Conservation (phyloP, 2,888 invertebrate genomes). For the Lasioglossum vierecki region DNA sequence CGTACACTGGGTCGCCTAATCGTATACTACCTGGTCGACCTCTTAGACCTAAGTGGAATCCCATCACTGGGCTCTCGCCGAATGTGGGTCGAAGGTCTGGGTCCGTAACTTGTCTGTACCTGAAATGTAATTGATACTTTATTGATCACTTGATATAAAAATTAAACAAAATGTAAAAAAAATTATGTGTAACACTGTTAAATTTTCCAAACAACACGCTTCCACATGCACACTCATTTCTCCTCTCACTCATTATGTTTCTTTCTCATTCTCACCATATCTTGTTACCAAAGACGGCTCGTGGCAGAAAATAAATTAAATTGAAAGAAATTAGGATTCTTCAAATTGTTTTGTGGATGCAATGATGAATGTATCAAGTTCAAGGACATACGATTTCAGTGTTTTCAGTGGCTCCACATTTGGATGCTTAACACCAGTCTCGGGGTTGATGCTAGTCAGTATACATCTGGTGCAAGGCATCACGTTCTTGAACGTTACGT, state of each 20-base stretch:
- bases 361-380: background rate
- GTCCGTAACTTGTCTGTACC: conserved; percentile 84
- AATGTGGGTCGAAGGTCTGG: conserved; percentile 74
- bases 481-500: conserved; percentile 87
- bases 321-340: background rate
- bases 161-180: too few relatives aligned
- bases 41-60: conserved; percentile 85
- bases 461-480: conserved; percentile 90
- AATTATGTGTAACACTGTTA: too few relatives aligned
- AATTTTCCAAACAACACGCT: too few relatives aligned
- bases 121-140: conserved; percentile 73
- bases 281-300: too few relatives aligned
- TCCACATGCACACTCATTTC: too few relatives aligned
- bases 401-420: conserved; percentile 88
- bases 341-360: too few relatives aligned
- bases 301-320: background rate
- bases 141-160: too few relatives aligned
- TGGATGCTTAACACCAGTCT: conserved; percentile 86
- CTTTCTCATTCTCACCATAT: too few relatives aligned
- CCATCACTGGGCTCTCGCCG: conserved; percentile 85
- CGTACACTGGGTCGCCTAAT: conserved; percentile 85
- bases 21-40: conserved; percentile 81
- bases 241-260: too few relatives aligned
- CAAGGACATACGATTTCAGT: conserved; percentile 86
- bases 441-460: conserved; percentile 89